Evolutionary conservation across 2,113 vertebrate genomes (phyloP).

Genomic region (Leptodactylus fuscus): DNA sequence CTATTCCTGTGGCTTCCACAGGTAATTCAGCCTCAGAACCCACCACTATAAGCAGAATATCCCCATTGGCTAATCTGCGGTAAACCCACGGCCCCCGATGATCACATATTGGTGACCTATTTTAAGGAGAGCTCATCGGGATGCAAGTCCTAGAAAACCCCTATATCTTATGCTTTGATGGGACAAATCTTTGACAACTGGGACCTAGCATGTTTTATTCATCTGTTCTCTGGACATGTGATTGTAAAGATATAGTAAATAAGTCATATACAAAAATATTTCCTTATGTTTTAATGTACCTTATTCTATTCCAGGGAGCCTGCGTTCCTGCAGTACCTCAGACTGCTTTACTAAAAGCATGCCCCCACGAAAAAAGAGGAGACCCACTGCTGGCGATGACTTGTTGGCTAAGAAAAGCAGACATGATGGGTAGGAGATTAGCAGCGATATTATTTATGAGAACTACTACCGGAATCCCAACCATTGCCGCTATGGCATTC

Average conservation of each 20-base stretch:
- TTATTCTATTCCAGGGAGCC: constrained; percentile 73
- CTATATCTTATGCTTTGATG: too few relatives aligned
- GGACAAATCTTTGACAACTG: neutral
- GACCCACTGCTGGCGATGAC: constrained; percentile 95
- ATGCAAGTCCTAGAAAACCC: too few relatives aligned
- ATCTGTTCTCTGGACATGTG: neutral
- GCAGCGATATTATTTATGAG: neutral
- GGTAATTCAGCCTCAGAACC: too few relatives aligned
- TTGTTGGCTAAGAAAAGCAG: constrained; percentile 97
- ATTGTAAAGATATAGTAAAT: neutral
- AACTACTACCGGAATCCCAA: too few relatives aligned
- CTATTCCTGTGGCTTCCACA: too few relatives aligned
- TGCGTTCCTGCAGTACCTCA: constrained; percentile 82
- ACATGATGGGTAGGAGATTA: constrained; percentile 87
- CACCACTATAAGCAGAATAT: too few relatives aligned
- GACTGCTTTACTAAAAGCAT: constrained; percentile 97
- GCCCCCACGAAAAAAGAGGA: constrained; percentile 99
- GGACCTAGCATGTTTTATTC: neutral
- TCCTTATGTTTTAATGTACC: neutral
- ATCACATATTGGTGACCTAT: too few relatives aligned
- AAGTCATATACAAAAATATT: neutral
- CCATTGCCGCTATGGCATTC: too few relatives aligned
- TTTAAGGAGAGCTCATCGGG: too few relatives aligned
- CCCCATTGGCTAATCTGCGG: too few relatives aligned
- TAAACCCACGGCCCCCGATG: too few relatives aligned